These are phyloP conservation scores for Luscinia luscinia DNA, from an alignment of 2,797 vertebrate genomes.

Conservation along the genomic window DNA sequence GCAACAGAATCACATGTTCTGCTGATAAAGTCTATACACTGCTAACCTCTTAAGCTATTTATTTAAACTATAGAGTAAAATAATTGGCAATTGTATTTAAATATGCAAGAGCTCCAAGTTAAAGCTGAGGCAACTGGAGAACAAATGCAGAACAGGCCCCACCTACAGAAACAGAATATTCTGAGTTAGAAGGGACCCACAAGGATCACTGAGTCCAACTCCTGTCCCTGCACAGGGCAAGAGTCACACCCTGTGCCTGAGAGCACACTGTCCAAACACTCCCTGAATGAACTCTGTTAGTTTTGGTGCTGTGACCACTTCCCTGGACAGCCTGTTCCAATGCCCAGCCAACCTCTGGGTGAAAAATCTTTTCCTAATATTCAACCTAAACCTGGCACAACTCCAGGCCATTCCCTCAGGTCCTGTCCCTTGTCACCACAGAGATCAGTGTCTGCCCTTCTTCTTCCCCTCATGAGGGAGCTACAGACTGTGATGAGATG, in stretches of 20 bases:
- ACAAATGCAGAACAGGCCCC: neutral
- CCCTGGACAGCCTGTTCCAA: neutral
- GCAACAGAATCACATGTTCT: neutral
- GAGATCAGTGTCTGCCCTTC: neutral
- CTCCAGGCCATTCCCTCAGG: rapidly evolving
- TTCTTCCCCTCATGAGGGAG: neutral
- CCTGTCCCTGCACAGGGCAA: neutral
- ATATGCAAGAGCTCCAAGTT: neutral
- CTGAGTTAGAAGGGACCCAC: neutral
- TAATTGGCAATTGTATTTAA: neutral
- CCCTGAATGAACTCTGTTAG: neutral
- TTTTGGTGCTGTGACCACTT: neutral
- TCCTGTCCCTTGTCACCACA: neutral
- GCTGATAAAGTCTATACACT: neutral
- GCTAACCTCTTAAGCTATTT: neutral
- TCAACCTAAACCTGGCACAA: neutral
- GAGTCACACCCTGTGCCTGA: neutral
- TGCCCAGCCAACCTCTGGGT: neutral
- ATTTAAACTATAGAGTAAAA: neutral
- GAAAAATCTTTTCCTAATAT: neutral
- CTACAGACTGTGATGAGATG: neutral
- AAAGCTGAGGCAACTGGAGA: neutral
- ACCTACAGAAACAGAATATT: neutral
- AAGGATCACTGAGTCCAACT: neutral
- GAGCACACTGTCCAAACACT: neutral